phyloP scores from a whole-genome alignment of 1,140 invertebrate genomes.

The Rhopalosiphum padi region DNA sequence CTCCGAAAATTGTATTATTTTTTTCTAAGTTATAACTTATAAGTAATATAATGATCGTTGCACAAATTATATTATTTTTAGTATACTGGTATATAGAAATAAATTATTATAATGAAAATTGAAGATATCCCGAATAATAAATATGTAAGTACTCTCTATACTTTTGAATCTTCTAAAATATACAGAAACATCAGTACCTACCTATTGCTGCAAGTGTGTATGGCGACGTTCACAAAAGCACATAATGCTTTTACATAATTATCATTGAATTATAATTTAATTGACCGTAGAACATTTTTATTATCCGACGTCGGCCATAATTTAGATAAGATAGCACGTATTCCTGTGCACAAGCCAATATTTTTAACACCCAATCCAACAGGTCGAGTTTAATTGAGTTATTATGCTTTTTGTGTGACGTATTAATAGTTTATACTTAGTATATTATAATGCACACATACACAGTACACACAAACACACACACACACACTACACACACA shows the following conservation, averaged over 20 bases:
- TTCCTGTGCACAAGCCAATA: neutral
- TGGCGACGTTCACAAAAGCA: neutral
- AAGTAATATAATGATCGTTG: too few species aligned
- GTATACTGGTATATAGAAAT: neutral
- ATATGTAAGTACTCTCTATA: neutral
- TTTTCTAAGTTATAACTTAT: too few species aligned
- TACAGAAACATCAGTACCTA: neutral
- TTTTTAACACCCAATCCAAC: neutral
- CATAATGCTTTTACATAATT: neutral
- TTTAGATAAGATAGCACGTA: slow-evolving; percentile 9
- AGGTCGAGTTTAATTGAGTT: slow-evolving; percentile 7
- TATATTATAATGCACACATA: neutral
- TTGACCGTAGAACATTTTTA: neutral
- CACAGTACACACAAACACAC: too few species aligned
- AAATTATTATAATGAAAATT: neutral
- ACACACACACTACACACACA: too few species aligned
- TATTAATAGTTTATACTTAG: neutral
- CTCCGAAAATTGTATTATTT: neutral
- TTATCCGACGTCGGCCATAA: neutral
- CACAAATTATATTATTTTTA: neutral
- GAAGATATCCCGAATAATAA: neutral
- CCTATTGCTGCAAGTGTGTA: neutral
- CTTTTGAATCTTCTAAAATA: neutral
- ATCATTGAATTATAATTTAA: slow-evolving; percentile 19
- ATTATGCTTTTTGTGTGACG: neutral